phyloP scores from a whole-genome alignment of 2,113 vertebrate genomes.

The Myiopsitta monachus region DNA sequence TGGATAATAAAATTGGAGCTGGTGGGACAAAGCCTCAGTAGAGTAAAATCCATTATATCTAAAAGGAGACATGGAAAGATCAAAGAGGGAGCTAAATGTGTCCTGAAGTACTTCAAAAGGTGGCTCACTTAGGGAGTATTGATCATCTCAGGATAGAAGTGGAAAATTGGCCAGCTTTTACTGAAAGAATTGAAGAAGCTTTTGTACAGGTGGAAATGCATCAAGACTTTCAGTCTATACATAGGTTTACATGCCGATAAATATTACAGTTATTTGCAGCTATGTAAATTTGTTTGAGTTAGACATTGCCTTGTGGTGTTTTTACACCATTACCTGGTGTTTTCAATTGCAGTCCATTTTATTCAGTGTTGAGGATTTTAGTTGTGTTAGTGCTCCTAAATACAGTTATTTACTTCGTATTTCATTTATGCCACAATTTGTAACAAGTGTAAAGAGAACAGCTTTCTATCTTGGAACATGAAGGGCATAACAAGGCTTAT shows the following conservation, averaged over 20 bases:
- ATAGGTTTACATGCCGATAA: neutral
- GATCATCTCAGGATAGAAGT: constrained; percentile 22
- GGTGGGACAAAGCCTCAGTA: neutral
- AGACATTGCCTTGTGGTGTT: neutral
- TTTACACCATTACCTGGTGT: neutral
- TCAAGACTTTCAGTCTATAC: neutral
- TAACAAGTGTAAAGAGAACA: neutral
- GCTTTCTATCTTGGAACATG: neutral
- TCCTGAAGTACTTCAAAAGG: constrained; percentile 40
- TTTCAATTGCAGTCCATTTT: neutral
- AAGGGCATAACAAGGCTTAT: neutral
- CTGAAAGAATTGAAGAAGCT: constrained; percentile 5
- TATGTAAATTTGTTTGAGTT: neutral
- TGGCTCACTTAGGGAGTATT: constrained; percentile 13
- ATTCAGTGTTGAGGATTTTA: neutral
- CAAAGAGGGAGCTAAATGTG: constrained; percentile 35
- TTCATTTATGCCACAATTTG: neutral
- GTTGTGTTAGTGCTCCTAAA: neutral
- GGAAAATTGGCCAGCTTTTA: constrained; percentile 45
- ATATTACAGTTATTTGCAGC: neutral
- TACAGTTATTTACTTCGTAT: neutral
- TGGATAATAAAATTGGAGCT: neutral
- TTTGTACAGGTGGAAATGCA: neutral
- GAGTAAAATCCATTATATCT: constrained; percentile 43
- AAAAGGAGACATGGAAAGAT: constrained; percentile 52